Evolutionary conservation across 2,113 vertebrate genomes (phyloP).

Genomic region (Dasyurus viverrinus): DNA sequence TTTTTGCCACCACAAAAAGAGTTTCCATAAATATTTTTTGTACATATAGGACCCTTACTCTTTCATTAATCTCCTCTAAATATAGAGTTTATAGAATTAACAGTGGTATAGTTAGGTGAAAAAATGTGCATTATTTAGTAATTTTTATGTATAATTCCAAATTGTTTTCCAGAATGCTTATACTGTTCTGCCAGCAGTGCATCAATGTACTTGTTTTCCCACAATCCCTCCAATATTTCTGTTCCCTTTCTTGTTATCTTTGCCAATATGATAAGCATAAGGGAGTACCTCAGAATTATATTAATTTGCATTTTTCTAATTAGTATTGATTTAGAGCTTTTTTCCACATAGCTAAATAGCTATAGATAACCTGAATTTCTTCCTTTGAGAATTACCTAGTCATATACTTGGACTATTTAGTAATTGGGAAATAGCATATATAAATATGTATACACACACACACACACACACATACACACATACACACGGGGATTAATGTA

Average conservation of each 20-base stretch:
- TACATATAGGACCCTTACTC: neutral
- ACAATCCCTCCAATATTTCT: neutral
- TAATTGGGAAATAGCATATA: neutral
- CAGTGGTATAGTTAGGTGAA: neutral
- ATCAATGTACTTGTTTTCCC: neutral
- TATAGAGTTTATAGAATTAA: neutral
- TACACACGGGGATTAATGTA: too few relatives aligned
- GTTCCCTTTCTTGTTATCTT: neutral
- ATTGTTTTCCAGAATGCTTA: neutral
- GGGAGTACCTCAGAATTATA: neutral
- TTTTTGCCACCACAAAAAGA: neutral
- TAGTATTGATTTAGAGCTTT: neutral
- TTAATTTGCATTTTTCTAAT: neutral
- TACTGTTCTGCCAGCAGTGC: neutral
- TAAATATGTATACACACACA: too few relatives aligned
- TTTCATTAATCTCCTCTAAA: neutral
- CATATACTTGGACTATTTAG: neutral
- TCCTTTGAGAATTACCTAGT: neutral
- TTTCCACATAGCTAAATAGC: neutral
- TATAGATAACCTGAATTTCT: neutral
- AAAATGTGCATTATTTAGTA: neutral
- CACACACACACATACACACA: too few relatives aligned
- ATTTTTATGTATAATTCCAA: neutral
- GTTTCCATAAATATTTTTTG: neutral
- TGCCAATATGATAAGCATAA: neutral